These are phyloP conservation scores for Piprites chloris DNA, from an alignment of 2,113 vertebrate genomes.

Conservation along the genomic window DNA sequence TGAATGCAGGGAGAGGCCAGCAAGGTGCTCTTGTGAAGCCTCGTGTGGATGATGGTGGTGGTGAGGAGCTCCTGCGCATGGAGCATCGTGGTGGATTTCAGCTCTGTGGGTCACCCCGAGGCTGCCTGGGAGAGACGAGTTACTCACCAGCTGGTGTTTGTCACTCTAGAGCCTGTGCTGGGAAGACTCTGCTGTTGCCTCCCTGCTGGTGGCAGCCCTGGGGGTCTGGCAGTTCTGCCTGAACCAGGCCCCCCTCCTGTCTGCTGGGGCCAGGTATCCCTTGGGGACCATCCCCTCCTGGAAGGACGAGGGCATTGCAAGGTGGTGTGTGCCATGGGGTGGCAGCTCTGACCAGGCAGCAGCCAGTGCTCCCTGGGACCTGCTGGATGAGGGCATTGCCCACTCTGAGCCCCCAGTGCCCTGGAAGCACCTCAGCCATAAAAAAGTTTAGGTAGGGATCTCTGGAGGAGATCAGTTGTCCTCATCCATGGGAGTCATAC, in stretches of 20 bases:
- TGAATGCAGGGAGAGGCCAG: not conserved
- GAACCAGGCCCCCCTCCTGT: not conserved
- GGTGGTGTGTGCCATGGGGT: not conserved
- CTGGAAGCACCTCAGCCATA: not conserved
- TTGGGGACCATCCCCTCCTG: not conserved
- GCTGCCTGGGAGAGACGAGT: not conserved
- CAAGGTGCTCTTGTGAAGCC: not conserved
- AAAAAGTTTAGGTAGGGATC: not conserved
- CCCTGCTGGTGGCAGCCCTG: not conserved
- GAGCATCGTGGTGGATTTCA: rapidly evolving
- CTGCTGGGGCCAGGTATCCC: not conserved
- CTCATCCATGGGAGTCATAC: rapidly evolving
- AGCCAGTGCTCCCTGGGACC: not conserved
- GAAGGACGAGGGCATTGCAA: not conserved
- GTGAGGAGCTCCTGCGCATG: not conserved
- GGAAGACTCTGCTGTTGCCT: not conserved
- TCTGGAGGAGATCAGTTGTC: not conserved
- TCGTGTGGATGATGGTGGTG: rapidly evolving
- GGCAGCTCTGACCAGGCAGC: not conserved
- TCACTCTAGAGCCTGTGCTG: not conserved
- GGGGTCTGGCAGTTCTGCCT: not conserved
- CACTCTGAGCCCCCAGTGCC: not conserved
- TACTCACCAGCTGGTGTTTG: not conserved
- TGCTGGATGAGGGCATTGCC: not conserved
- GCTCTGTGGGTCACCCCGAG: not conserved